phyloP scores from a whole-genome alignment of 2,113 vertebrate genomes.

The Odobenus rosmarus region DNA sequence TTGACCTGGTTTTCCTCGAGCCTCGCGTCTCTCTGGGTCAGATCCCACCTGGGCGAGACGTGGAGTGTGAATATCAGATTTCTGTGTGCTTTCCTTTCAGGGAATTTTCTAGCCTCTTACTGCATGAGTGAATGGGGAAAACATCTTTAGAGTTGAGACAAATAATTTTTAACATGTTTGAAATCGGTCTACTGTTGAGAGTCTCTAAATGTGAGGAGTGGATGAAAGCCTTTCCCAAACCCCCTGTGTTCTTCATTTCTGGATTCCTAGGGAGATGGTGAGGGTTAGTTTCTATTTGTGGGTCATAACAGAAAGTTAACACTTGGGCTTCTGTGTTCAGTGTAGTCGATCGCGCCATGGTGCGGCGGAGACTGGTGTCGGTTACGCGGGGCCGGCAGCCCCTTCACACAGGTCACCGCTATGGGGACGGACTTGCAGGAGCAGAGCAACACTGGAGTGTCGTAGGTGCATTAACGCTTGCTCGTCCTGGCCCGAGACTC shows the following conservation, averaged over 20 bases:
- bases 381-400: background rate
- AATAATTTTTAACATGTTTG: background rate
- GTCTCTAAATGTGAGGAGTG: background rate
- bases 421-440: background rate
- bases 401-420: background rate
- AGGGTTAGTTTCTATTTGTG: background rate
- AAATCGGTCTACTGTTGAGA: background rate
- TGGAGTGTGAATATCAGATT: background rate
- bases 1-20: background rate
- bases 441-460: background rate
- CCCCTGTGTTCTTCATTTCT: background rate
- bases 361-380: accelerated
- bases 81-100: background rate
- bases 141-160: too few species aligned
- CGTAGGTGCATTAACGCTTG: background rate
- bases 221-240: background rate
- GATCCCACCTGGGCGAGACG: background rate
- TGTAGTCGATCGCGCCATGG: accelerated
- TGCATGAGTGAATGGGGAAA: background rate
- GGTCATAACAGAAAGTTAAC: background rate
- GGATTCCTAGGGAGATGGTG: background rate
- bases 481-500: background rate
- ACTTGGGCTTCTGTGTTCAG: background rate
- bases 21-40: accelerated
- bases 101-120: background rate